A percentile compares a stretch with the other conserved stretches of the same genome.
These are phyloP conservation scores for Drosophila saltans DNA, from an alignment of 1,140 invertebrate genomes.

Conservation along the genomic window DNA sequence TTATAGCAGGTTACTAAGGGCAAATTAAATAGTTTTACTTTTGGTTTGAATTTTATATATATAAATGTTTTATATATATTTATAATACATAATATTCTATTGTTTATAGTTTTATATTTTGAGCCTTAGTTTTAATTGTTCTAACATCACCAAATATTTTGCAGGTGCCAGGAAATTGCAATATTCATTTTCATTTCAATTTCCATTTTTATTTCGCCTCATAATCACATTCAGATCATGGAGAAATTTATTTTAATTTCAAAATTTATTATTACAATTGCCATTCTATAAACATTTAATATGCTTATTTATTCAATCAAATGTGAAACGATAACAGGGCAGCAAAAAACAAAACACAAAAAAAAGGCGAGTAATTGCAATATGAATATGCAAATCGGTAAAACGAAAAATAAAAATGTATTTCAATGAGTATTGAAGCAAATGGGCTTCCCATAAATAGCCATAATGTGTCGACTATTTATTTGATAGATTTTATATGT, in stretches of 20 bases:
- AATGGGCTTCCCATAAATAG: slow-evolving; percentile 46
- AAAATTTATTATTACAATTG: slow-evolving; percentile 7
- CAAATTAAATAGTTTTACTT: not conserved
- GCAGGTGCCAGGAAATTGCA: slow-evolving; percentile 6
- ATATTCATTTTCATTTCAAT: slow-evolving; percentile 23
- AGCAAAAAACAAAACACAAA: not conserved
- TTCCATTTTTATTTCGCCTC: not conserved
- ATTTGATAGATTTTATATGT: slow-evolving; percentile 48
- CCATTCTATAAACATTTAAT: slow-evolving; percentile 42
- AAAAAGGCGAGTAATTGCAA: slow-evolving; percentile 22
- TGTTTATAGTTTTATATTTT: not conserved
- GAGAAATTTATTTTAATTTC: slow-evolving; percentile 6
- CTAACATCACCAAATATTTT: not conserved
- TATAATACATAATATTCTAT: too few relatives aligned
- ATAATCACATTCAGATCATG: slow-evolving; percentile 1
- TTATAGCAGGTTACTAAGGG: too few relatives aligned
- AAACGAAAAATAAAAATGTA: slow-evolving; percentile 11
- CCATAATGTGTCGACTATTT: slow-evolving; percentile 33
- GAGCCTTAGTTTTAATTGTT: slow-evolving; percentile 18
- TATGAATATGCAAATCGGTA: slow-evolving; percentile 48
- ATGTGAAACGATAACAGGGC: not conserved
- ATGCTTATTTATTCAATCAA: slow-evolving; percentile 52
- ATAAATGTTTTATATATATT: too few relatives aligned
- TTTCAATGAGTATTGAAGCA: slow-evolving; percentile 27
- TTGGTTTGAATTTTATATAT: not conserved